These are phyloP conservation scores for Vollenhovia emeryi DNA, from an alignment of 1,140 invertebrate species.

Conservation along the genomic window DNA sequence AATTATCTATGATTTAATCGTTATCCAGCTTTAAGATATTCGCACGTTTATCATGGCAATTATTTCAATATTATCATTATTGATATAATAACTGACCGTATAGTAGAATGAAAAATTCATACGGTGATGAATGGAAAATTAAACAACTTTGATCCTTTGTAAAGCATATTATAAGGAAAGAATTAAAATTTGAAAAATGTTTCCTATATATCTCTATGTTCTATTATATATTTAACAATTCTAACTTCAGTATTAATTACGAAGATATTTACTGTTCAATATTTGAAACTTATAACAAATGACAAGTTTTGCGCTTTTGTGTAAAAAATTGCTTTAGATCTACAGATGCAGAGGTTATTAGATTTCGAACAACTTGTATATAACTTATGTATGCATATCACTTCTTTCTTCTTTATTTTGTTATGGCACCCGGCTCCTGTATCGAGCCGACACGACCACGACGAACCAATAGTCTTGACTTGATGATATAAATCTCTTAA, in stretches of 20 bases:
- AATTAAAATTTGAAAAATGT: not conserved
- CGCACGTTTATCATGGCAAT: not conserved
- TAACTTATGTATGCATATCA: not conserved
- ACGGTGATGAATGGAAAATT: no score
- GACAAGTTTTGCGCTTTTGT: not conserved
- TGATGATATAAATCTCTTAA: no score
- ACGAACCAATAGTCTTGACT: no score
- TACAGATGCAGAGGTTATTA: not conserved
- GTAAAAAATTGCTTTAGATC: no score
- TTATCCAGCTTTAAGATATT: not conserved
- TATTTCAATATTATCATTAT: not conserved
- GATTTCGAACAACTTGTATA: not conserved
- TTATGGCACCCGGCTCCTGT: no score
- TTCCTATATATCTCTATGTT: not conserved
- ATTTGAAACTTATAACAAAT: not conserved
- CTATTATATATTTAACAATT: not conserved
- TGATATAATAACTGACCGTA: not conserved
- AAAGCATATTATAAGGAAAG: not conserved
- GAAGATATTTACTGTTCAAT: not conserved
- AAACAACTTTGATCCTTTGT: not conserved
- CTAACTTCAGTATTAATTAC: not conserved
- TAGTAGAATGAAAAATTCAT: not conserved
- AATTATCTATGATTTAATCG: conserved; percentile 13
- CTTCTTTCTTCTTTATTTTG: no score
- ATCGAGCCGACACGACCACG: no score